Evolutionary conservation across 1,140 invertebrate genomes (phyloP).

Genomic region (Drosophila lowei): DNA sequence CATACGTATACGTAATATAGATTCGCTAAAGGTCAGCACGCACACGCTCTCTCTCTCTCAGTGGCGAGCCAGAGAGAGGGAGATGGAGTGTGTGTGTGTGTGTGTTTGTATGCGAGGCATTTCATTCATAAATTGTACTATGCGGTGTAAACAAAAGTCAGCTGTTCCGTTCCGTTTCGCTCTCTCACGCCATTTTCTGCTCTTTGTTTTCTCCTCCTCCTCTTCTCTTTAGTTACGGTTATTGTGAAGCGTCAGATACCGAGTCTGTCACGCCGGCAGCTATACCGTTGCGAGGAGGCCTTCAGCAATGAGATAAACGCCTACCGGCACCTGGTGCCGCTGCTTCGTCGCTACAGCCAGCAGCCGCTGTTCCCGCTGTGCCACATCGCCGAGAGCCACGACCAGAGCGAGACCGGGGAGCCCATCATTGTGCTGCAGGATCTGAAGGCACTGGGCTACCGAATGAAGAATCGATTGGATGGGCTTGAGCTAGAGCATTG

Average conservation of each 20-base stretch:
- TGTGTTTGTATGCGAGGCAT: slow-evolving; percentile 36
- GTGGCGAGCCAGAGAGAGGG: not conserved
- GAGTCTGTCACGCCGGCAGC: slow-evolving; percentile 70
- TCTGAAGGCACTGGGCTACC: slow-evolving; percentile 62
- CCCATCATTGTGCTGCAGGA: slow-evolving; percentile 77
- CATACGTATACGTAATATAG: slow-evolving; percentile 71
- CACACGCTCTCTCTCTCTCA: slow-evolving; percentile 40
- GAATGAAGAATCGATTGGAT: slow-evolving; percentile 70
- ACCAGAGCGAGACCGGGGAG: slow-evolving; percentile 53
- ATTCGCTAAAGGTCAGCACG: slow-evolving; percentile 75
- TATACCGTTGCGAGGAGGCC: slow-evolving; percentile 78
- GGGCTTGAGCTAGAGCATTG: slow-evolving; percentile 71
- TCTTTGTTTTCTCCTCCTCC: slow-evolving; percentile 16
- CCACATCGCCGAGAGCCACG: slow-evolving; percentile 66
- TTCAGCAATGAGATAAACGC: slow-evolving; percentile 79
- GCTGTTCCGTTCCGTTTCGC: slow-evolving; percentile 49
- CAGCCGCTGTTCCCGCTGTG: slow-evolving; percentile 73
- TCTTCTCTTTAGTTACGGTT: slow-evolving; percentile 50
- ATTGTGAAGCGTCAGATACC: slow-evolving; percentile 81
- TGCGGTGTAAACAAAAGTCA: slow-evolving; percentile 69
- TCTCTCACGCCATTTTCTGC: slow-evolving; percentile 34
- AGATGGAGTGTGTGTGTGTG: slow-evolving; percentile 16
- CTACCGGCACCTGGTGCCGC: slow-evolving; percentile 70
- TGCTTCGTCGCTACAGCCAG: slow-evolving; percentile 58
- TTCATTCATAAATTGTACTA: slow-evolving; percentile 75